Evolutionary conservation across 2,797 vertebrate genomes (phyloP), one percentile per base, ranked within the genome.

Genomic region (Mormyrops attenuatus): DNA sequence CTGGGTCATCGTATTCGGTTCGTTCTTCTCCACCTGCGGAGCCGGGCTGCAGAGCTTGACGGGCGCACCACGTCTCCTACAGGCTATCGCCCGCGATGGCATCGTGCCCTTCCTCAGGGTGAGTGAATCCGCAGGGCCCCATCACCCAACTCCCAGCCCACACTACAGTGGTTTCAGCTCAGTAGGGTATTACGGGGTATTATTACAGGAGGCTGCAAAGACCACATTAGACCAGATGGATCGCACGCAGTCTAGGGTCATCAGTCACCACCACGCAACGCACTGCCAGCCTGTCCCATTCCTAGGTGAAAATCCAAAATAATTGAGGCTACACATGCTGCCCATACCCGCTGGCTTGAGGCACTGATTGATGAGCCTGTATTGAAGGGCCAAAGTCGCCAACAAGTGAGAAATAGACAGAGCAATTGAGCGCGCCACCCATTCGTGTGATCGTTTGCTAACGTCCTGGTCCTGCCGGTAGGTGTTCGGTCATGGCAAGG

Each of bases 1-100:
- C 0, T 99, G 98, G 98, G 98, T 99, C 91, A 99, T 99, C 20
- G 98, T 99, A 93, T 97, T 99, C 0, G 98, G 98, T 41, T 99
- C 98, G 77, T 98, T 99, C 95, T 99, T 99, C 94, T 99, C 98
- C 91, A 99, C 98, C 0, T 98, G 97, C 13, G 98, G 98, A 47
- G 98, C 98, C 0, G 98, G 98, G n/a, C 96, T 99, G 87, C 98
- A 99, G 96, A 99, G 98, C 92, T 94, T 99, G 94, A 99, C 98
- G 0, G 98, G 98, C 87, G 98, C 98, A 2, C 98, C 98, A 0
- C 98, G 98, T 69, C 97, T 99, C 89, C 91, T 99, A 88, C 98
- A 99, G 94, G 98, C 98, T 91, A 99, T 99, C 87, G 97, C 98
- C 82, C 96, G 98, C 60, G 98, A 99, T 0, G 95, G 97, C 89